Base-by-base conservation (phyloP, 2,888 invertebrate species). In the Gerris lacustris region DNA sequence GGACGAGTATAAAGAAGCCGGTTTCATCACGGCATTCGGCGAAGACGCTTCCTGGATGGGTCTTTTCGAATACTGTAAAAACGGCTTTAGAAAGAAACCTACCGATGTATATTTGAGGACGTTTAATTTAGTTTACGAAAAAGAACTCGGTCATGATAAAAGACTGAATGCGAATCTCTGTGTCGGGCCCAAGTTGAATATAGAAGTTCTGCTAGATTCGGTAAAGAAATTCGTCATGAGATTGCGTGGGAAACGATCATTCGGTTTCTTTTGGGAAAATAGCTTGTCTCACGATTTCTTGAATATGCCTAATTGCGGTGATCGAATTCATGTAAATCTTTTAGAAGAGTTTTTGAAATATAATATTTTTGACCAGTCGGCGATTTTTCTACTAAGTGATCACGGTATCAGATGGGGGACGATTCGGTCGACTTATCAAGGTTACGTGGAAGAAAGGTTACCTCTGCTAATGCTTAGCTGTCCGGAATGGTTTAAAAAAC, bases 401-500 rank as follows among this genome's bases (percentile, higher is more conserved):
- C 96, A 96, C 78, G 96, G 96, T 0, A 87, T 94, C 72, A 83
- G 95, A 73, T 94, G 91, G 88, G 95, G 94, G 4, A 84, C 84
- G 6, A 92, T 94, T 76, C 84, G 94, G 11, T 83, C 85, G 75
- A 94, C 94, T 0, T 91, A 90, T 80, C 92, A 94, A 80, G 92
- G 92, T 2, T 84, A 88, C 78, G 83, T 95, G 78, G 96, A 96
- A 80, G 95, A 94, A 79, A 86, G 94, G 67, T 83, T 94, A 71
- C 96, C 96, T 0, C 87, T 94, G 74, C 83, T 93, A 47, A 88
- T 88, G 76, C 80, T 77, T 1, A 79, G 87, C 5, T 79, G 93
- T 72, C 96, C 96, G 0, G 79, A 83, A 15, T 88, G 88, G 83
- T 91, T 94, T 80, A 82, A 81, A 73, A 78, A 83, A 11, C 83